These are phyloP conservation scores for Megalops cyprinoides DNA, from an alignment of 2,797 vertebrate species.

Conservation along the genomic window DNA sequence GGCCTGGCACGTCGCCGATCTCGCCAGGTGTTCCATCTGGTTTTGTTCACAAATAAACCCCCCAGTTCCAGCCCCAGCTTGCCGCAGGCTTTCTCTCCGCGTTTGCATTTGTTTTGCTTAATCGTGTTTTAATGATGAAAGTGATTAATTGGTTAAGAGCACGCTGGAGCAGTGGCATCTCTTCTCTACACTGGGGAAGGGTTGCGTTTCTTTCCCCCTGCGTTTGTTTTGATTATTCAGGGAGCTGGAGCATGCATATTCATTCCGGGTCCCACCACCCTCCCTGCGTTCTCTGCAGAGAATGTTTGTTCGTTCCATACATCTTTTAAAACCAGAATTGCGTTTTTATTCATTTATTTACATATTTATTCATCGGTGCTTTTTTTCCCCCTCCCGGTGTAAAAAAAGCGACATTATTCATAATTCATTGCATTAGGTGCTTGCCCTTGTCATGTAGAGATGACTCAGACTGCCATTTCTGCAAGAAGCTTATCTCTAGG, in stretches of 20 bases:
- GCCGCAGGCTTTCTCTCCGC: background rate
- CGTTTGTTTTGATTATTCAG: conserved; percentile 17
- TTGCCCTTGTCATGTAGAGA: conserved; percentile 56
- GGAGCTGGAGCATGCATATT: conserved; percentile 38
- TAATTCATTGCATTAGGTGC: conserved; percentile 56
- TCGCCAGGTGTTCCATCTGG: background rate
- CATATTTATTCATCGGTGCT: conserved; percentile 52
- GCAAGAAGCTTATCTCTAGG: conserved; percentile 57
- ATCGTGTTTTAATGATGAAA: conserved; percentile 1
- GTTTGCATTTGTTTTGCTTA: background rate
- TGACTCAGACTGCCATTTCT: conserved; percentile 43
- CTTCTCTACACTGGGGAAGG: background rate
- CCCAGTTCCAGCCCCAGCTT: background rate
- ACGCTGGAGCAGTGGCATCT: background rate
- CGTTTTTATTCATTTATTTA: conserved; percentile 50
- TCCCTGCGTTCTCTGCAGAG: conserved; percentile 43
- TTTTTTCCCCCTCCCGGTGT: conserved; percentile 44
- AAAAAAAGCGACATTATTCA: conserved; percentile 47
- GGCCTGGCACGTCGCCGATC: background rate
- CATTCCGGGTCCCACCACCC: conserved; percentile 43
- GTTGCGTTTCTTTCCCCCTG: conserved; percentile 2
- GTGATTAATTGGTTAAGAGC: background rate
- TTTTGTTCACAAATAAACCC: background rate
- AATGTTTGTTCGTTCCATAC: conserved; percentile 44
- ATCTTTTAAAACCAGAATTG: conserved; percentile 49